These are phyloP conservation scores for Taxidea taxus DNA, from an alignment of 2,113 vertebrate genomes.

Conservation along the genomic window DNA sequence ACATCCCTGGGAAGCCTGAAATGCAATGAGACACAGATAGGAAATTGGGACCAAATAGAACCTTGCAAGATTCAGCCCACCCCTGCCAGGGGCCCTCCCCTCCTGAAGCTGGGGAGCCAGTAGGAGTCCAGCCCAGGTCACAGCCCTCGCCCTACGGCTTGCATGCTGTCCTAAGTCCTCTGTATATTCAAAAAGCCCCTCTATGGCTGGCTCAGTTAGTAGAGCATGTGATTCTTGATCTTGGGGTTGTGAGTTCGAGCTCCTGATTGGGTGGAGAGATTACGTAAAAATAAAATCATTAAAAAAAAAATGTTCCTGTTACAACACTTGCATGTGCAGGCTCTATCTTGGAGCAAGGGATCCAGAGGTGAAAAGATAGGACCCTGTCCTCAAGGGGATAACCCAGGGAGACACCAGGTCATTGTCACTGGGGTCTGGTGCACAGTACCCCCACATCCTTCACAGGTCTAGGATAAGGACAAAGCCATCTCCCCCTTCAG, in stretches of 20 bases:
- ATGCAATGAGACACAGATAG: background rate
- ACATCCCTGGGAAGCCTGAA: background rate
- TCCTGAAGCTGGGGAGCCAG: background rate
- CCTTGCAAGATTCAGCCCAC: background rate
- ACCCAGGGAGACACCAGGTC: background rate
- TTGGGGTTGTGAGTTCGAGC: background rate
- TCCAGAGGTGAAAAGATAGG: background rate
- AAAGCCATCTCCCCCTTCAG: background rate
- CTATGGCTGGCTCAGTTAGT: background rate
- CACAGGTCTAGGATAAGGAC: background rate
- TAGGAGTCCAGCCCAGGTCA: background rate
- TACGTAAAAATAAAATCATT: background rate
- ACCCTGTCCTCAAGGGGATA: background rate
- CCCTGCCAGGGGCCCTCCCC: too few relatives aligned
- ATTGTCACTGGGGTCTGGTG: background rate
- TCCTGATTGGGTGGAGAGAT: background rate
- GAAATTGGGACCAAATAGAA: background rate
- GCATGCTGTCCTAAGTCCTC: background rate
- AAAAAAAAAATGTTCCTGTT: background rate
- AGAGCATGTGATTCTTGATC: accelerated
- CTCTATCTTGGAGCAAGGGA: background rate
- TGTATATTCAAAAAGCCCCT: background rate
- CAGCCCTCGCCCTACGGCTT: background rate
- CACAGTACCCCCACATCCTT: accelerated
- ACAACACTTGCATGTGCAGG: background rate